Base-by-base conservation (phyloP, 2,888 invertebrate genomes). In the Acanthococcus lagerstroemiae region DNA sequence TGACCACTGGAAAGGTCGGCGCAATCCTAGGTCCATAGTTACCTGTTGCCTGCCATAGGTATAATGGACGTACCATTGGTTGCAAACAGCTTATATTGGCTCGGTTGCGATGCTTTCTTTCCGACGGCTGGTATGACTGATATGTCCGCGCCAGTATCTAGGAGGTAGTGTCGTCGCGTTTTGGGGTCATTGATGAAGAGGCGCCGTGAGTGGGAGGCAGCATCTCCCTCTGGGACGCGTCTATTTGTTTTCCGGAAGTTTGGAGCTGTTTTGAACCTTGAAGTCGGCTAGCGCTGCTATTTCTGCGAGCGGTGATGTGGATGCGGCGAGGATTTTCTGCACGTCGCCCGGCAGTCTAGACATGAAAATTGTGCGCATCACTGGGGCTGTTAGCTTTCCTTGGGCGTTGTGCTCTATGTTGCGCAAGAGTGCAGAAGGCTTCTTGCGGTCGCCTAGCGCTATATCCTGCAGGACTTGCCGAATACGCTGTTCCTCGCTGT, bases 111-210 rank as follows among this genome's bases (percentile, higher is more conserved):
- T n/a, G n/a, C n/a, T n/a, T n/a, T n/a, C n/a, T n/a, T n/a, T n/a
- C n/a, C n/a, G n/a, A n/a, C n/a, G n/a, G n/a, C n/a, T n/a, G n/a
- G n/a, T n/a, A 69, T 24, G 2, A 69, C 52, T 1, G 69, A 69
- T 5, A 68, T 66, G 15, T 69, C 69, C 1, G 69, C 67, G 4
- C 66, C 69, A 21, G 61, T 67, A 19, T 69, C 67, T 12, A 69
- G 48, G 0, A 67, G 57, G 45, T 61, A 69, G 27, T 25, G 22
- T n/a, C 7, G 22, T 12, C 26, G 24, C 0, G 55, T 45, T n/a
- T n/a, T n/a, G n/a, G n/a, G n/a, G n/a, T n/a, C n/a, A n/a, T n/a
- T n/a, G n/a, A n/a, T n/a, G n/a, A n/a, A 25, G 9, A 7, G 6
- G 37, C 37, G 37, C 7, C n/a, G n/a, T n/a, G n/a, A n/a, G n/a